A percentile compares a stretch with the other conserved stretches of the same genome.
Evolutionary conservation across 2,113 vertebrate genomes (phyloP).

Genomic region (Dicaeum eximium): DNA sequence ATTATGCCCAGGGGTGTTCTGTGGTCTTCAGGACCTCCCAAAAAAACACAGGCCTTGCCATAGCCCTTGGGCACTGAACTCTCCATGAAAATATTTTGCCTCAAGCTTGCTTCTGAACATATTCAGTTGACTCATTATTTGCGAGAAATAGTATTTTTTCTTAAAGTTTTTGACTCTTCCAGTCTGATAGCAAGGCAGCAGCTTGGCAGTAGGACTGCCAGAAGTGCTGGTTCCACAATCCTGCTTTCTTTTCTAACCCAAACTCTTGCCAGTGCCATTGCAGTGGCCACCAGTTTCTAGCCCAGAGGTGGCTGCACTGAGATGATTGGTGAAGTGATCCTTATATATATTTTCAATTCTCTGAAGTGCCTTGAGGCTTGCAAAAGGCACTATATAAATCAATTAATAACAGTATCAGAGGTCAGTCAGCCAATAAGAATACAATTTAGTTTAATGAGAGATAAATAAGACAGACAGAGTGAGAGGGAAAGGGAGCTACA

Average conservation of each 20-base stretch:
- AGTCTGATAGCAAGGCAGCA: background rate
- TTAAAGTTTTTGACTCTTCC: background rate
- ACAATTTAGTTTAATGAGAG: conserved; percentile 73
- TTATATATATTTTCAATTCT: conserved; percentile 26
- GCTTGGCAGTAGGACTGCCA: background rate
- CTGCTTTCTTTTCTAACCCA: background rate
- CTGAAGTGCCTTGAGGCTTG: conserved; percentile 50
- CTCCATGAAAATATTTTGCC: background rate
- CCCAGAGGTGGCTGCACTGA: background rate
- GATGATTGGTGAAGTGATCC: conserved; percentile 28
- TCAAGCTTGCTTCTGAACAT: background rate
- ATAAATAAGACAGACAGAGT: conserved; percentile 66
- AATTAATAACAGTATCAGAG: conserved; percentile 71
- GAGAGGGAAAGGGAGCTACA: conserved; percentile 22
- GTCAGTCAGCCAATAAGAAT: conserved; percentile 70
- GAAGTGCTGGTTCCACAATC: background rate
- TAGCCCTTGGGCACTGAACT: background rate
- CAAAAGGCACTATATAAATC: conserved; percentile 64
- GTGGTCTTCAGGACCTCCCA: background rate
- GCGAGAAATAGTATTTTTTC: background rate
- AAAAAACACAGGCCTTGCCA: background rate
- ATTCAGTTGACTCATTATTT: background rate
- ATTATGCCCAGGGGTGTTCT: accelerated
- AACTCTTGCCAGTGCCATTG: background rate
- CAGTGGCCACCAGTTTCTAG: background rate